Base-by-base conservation (phyloP, 2,888 invertebrate species). In the Sarcophaga subvicina region DNA sequence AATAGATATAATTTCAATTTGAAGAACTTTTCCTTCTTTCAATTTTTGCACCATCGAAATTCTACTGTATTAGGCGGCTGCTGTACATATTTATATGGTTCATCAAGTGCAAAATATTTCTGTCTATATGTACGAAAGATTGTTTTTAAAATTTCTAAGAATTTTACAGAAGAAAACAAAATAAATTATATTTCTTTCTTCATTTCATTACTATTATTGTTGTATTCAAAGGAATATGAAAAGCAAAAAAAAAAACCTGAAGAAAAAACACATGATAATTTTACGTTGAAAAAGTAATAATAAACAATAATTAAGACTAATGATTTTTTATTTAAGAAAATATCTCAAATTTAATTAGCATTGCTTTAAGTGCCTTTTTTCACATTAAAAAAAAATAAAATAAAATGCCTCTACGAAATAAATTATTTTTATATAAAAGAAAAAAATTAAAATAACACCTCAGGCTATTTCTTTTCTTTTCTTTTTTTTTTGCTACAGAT, bases 281-380 rank as follows among this genome's bases (percentile, higher is more conserved):
- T 77, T 82, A 45, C 70, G 64, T 27, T 20, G 71, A 66, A 82
- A 77, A 71, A 72, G n/a, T 27, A 59, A 77, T 75, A 81, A 70
- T 67, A 69, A 47, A 80, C 47, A 80, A 75, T 77, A 77, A 83
- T 77, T 66, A 77, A 72, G 71, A 47, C 66, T 77, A 77, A 77
- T 82, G 60, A 76, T 64, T 59, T 71, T 80, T 73, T 72, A 20
- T 66, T 73, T 72, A 20, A 63, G 27, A 77, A 77, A 66, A 66
- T 72, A 72, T 17, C 47, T 66, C 22, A 66, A 60, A 77, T 71
- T 71, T 71, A 82, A 82, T 82, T 77, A 71, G 45, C 66, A 37
- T 77, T 62, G n/a, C 45, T 73, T n/a, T 75, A 37, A 22, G 47
- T 73, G 47, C 49, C 27, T 17, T 59, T 71, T 59, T 27, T 59